Conservation (phyloP, 2,797 vertebrate species). For the Sarcoramphus papa region DNA sequence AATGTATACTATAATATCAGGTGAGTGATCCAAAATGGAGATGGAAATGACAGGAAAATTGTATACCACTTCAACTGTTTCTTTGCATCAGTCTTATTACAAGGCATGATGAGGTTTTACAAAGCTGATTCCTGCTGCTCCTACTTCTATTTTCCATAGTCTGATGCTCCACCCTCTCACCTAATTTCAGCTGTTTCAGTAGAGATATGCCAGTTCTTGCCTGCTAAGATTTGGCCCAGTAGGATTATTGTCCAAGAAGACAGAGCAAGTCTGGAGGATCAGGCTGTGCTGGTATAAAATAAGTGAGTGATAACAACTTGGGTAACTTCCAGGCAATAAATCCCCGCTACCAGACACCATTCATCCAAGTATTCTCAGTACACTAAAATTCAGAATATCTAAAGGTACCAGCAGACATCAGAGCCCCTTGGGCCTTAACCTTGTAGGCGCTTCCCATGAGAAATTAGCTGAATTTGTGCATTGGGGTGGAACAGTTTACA, state of each 20-base stretch:
- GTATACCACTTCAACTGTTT: neutral
- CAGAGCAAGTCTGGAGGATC: neutral
- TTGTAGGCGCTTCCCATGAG: neutral
- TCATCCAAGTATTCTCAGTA: neutral
- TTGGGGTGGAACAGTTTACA: neutral
- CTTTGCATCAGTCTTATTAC: neutral
- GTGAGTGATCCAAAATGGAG: neutral
- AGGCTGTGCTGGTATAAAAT: neutral
- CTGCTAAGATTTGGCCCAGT: neutral
- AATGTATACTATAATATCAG: neutral
- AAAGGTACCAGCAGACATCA: neutral
- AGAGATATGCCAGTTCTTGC: neutral
- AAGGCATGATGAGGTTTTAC: neutral
- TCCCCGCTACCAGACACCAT: neutral
- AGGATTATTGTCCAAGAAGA: neutral
- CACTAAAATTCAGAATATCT: neutral
- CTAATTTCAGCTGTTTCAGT: neutral
- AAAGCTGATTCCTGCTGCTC: neutral
- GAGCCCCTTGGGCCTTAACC: neutral
- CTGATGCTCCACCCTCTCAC: neutral
- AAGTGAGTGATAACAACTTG: neutral
- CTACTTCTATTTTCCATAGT: neutral
- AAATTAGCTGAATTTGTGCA: neutral
- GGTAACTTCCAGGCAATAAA: neutral
- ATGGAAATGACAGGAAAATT: neutral